A percentile compares a stretch with the other conserved stretches of the same genome.
Evolutionary conservation across 2,797 vertebrate genomes (phyloP).

Genomic region (Setipinna tenuifilis): DNA sequence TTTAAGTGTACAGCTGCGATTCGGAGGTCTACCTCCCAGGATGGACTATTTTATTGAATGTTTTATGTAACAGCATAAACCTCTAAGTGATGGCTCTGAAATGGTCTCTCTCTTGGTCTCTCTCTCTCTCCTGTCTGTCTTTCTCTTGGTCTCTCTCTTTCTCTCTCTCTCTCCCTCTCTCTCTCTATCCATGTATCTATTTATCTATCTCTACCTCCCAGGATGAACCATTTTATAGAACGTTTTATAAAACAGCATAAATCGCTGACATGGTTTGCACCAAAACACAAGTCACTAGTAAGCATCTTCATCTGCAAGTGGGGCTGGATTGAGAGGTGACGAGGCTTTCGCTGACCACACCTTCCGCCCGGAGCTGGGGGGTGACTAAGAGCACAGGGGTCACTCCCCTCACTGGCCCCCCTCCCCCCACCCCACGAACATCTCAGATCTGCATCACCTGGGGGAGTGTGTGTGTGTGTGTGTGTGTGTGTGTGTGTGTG

Average conservation of each 20-base stretch:
- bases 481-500: too few relatives aligned
- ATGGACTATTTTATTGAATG: background rate
- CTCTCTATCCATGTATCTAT: too few relatives aligned
- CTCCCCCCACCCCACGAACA: background rate
- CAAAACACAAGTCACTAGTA: background rate
- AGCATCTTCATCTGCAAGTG: background rate
- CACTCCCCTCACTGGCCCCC: background rate
- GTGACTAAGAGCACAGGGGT: background rate
- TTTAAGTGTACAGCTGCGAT: background rate
- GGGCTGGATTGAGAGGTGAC: background rate
- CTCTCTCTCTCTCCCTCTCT: too few relatives aligned
- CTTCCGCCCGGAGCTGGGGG: background rate
- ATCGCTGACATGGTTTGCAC: background rate
- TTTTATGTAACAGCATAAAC: background rate
- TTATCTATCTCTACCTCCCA: background rate
- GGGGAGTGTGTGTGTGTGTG: too few relatives aligned
- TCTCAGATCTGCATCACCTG: background rate
- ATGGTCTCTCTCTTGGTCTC: too few relatives aligned
- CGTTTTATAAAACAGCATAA: background rate
- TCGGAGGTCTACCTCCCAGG: background rate
- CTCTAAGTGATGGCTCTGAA: background rate
- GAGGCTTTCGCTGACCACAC: background rate
- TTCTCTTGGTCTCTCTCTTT: too few relatives aligned
- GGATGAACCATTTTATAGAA: background rate
- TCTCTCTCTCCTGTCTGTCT: too few relatives aligned